Evolutionary conservation across 2,797 vertebrate genomes (phyloP).

Genomic region (Danio albolineatus): DNA sequence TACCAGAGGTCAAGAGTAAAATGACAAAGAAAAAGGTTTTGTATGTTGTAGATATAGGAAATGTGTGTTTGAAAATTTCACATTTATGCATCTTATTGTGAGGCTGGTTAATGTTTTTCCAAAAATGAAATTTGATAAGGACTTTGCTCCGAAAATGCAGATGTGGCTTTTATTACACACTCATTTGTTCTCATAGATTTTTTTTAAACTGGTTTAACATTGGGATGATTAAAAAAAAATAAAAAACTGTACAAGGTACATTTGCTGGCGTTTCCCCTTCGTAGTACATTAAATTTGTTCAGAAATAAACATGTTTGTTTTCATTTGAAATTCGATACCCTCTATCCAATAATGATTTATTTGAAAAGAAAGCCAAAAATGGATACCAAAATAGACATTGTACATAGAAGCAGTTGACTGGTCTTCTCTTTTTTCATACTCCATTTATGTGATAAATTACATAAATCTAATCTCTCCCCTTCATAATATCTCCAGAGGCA

Average conservation of each 20-base stretch:
- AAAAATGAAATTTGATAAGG: conserved; percentile 5
- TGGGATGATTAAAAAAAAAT: not conserved
- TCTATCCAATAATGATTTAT: not conserved
- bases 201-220: not conserved
- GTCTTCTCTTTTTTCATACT: not conserved
- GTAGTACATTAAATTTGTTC: conserved; percentile 5
- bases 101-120: not conserved
- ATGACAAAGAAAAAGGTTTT: not conserved
- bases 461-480: not conserved
- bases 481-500: not conserved
- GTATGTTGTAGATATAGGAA: not conserved
- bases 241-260: not conserved
- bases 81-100: not conserved
- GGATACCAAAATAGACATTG: not conserved
- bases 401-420: not conserved
- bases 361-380: not conserved
- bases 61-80: conserved; percentile 3
- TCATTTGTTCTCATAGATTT: not conserved
- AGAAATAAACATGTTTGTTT: not conserved
- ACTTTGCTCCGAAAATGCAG: not conserved
- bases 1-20: not conserved
- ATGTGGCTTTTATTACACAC: not conserved
- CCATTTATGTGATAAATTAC: not conserved
- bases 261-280: not conserved
- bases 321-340: not conserved